Evolutionary conservation across 2,113 vertebrate genomes (phyloP).

Genomic region (Triplophysa siluroides): DNA sequence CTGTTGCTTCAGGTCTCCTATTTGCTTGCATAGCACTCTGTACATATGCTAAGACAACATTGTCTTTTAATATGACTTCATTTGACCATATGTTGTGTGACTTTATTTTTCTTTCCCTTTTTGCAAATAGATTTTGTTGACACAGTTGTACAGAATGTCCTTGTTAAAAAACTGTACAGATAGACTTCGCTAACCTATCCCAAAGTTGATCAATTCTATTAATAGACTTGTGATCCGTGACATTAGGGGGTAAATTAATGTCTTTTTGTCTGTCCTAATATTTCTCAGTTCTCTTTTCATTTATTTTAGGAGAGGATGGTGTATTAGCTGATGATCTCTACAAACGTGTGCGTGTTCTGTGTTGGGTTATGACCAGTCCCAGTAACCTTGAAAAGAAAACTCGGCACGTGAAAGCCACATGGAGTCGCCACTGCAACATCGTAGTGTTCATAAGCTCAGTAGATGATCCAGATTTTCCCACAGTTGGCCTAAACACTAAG

Average conservation of each 20-base stretch:
- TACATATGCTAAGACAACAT: neutral
- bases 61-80: neutral
- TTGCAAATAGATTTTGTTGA: neutral
- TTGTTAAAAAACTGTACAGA: neutral
- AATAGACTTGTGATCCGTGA: no score
- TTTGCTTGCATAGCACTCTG: neutral
- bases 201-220: neutral
- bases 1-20: neutral
- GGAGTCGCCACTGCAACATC: constrained; percentile 74
- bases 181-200: neutral
- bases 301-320: constrained; percentile 70
- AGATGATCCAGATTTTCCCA: constrained; percentile 66
- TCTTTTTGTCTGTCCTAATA: neutral
- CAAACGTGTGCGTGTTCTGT: constrained; percentile 74
- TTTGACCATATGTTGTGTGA: neutral
- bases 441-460: constrained; percentile 77
- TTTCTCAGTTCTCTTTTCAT: neutral
- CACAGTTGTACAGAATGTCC: neutral
- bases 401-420: constrained; percentile 71
- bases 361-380: constrained; percentile 78
- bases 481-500: constrained; percentile 71
- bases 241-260: neutral
- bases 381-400: constrained; percentile 71
- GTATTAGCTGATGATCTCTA: constrained; percentile 69
- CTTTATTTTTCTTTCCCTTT: neutral